Base-by-base conservation (phyloP, 2,888 invertebrate species). In the Drosophila buzzatii region DNA sequence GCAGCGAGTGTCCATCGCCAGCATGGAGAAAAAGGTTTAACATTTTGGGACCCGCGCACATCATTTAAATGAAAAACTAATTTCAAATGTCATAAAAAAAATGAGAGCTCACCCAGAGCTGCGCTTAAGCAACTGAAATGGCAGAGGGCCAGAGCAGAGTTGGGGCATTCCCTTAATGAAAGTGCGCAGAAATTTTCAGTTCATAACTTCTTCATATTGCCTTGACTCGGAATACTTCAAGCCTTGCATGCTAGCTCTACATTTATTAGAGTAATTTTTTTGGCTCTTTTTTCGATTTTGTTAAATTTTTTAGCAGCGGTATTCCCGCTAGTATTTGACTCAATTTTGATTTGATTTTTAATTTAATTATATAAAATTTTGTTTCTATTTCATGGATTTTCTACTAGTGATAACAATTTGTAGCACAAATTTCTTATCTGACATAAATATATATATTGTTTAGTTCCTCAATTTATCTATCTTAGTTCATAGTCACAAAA, bases 61-160 rank as follows among this genome's bases (percentile, higher is more conserved):
- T 68, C 63, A 81, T 81, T 82, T 81, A 76, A 79, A 81, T 81
- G 76, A 81, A 82, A 81, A 82, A 70, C 80, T 76, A 76, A 81
- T 81, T 81, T 79, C 53, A 79, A 81, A 82, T 69, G 62, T 76
- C 73, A 76, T 79, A 82, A 81, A 82, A 82, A 67, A 51, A 44
- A 33, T 6, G 27, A 27, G 31, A 57, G 33, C 47, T 23, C 39
- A 47, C 47, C 35, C 52, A 56, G 66, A 45, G 73, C 76, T 58
- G 16, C 57, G 33, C 58, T 41, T 56, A 73, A 73, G 61, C 47
- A 52, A 57, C 76, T 64, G 20, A 42, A 75, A 74, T 39, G 8
- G 16, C 2, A 1, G 10, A 14, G 20, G 20, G 42, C 10, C 9
- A 0, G 16, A 0, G 45, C 8, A 4, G 14, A 35, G 52, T 35